These are phyloP conservation scores for Coelopa frigida DNA, from an alignment of 1,140 invertebrate species.

Conservation along the genomic window DNA sequence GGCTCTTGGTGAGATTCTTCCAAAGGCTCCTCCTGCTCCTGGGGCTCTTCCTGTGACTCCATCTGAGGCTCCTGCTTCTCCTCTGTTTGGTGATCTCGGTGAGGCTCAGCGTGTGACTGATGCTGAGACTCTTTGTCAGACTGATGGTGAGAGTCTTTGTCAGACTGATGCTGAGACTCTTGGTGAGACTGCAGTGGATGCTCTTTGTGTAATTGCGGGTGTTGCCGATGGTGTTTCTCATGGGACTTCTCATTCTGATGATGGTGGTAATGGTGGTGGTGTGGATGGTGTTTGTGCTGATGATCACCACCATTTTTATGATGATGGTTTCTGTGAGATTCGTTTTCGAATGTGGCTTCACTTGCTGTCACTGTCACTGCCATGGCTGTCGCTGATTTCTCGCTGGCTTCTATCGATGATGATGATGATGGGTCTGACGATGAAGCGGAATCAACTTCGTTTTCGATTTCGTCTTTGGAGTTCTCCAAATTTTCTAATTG, in stretches of 20 bases:
- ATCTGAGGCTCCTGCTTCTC: too few relatives aligned
- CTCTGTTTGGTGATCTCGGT: not conserved
- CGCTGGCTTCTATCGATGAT: conserved; percentile 10
- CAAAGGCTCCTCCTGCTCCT: not conserved
- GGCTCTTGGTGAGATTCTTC: not conserved
- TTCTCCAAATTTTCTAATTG: too few relatives aligned
- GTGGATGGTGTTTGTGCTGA: conserved; percentile 4
- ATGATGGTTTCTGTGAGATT: too few relatives aligned
- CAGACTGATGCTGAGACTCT: not conserved
- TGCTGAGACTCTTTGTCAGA: not conserved
- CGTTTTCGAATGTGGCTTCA: too few relatives aligned
- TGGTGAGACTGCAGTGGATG: conserved; percentile 1
- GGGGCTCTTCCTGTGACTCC: not conserved
- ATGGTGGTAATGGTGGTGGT: not conserved
- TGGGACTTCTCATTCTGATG: not conserved
- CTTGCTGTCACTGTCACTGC: too few relatives aligned
- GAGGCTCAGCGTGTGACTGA: not conserved
- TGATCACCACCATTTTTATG: too few relatives aligned
- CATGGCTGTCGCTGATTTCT: too few relatives aligned
- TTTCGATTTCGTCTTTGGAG: not conserved
- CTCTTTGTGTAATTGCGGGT: not conserved
- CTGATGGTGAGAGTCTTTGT: not conserved
- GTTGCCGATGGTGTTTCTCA: conserved; percentile 1
- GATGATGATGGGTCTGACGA: conserved; percentile 14
- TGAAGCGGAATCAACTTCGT: conserved; percentile 19